Evolutionary conservation across 1,140 invertebrate genomes (phyloP), one percentile per base, ranked within the genome.

Genomic region (Cyrtorhinus lividipennis): DNA sequence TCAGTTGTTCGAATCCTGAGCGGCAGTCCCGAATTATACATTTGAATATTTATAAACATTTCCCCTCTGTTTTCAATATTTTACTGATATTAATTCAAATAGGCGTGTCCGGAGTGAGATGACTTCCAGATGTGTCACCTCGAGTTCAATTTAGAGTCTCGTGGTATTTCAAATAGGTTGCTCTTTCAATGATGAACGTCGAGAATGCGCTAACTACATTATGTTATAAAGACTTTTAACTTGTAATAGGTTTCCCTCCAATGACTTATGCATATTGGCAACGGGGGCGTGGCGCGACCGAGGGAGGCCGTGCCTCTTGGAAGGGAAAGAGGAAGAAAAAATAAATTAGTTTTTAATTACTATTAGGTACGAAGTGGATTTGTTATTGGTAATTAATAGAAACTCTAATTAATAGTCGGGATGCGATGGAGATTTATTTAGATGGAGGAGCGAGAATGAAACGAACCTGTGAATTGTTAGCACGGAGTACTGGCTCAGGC

Each of bases 351-450:
- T 53, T 53, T 53, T 53, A 53, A 53, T 53, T 53, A 53, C 10
- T 53, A 53, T 53, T 53, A 53, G 48, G 48, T 53, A 53, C 48
- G 48, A 53, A 53, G 48, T 53, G 48, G 48, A 53, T 53, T 53
- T 53, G 48, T 53, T 15, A 22, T 22, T 5, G 48, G 48, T 53
- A 53, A 53, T 53, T 53, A 53, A 53, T 53, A 53, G 48, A 53
- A 53, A 53, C 20, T 53, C 48, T 53, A 53, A 53, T 53, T 53
- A 53, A 53, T 53, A 53, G 48, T 53, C 48, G 48, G 48, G 48
- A 13, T 13, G 48, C 48, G n/a, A 10, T 12, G 20, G 48, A 22
- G 48, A 53, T 53, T 53, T 53, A 53, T 53, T 53, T 53, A 53
- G 48, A n/a, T 13, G 48, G 48, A 15, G 10, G 48, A 22, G 8